phyloP scores from a whole-genome alignment of 2,888 invertebrate species.

The Imbricaverruca yamaguchii region DNA sequence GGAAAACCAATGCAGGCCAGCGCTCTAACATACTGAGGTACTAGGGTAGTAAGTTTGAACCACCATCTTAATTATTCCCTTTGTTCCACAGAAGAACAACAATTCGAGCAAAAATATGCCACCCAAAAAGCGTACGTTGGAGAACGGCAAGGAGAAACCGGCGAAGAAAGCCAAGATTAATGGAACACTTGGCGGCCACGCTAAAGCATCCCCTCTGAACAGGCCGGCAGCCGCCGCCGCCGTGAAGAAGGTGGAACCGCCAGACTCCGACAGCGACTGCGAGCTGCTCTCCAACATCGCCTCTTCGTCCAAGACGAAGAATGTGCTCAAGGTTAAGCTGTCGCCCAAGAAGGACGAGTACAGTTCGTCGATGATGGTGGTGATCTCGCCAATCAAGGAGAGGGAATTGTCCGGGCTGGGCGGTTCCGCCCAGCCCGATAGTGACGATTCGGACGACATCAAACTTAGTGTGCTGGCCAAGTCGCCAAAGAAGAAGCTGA shows the following conservation, averaged over 20 bases:
- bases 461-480: constrained; percentile 80
- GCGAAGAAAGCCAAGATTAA: background rate
- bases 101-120: background rate
- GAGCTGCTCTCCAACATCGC: constrained; percentile 8
- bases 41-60: no score
- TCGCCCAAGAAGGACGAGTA: background rate
- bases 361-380: background rate
- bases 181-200: background rate
- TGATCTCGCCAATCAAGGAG: background rate
- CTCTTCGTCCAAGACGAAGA: constrained; percentile 14
- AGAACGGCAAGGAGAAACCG: background rate
- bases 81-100: background rate
- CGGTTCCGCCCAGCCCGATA: constrained; percentile 29
- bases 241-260: background rate
- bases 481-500: constrained; percentile 77
- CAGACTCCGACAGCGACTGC: background rate
- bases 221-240: background rate
- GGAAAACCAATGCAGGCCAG: no score
- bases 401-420: background rate
- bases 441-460: constrained; percentile 49
- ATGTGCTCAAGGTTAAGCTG: background rate
- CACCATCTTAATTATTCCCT: background rate
- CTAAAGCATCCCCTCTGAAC: background rate
- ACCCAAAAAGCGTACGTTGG: background rate
- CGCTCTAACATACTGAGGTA: no score